Conservation (phyloP, 2,113 vertebrate genomes). For the Plecturocebus donacophilus region DNA sequence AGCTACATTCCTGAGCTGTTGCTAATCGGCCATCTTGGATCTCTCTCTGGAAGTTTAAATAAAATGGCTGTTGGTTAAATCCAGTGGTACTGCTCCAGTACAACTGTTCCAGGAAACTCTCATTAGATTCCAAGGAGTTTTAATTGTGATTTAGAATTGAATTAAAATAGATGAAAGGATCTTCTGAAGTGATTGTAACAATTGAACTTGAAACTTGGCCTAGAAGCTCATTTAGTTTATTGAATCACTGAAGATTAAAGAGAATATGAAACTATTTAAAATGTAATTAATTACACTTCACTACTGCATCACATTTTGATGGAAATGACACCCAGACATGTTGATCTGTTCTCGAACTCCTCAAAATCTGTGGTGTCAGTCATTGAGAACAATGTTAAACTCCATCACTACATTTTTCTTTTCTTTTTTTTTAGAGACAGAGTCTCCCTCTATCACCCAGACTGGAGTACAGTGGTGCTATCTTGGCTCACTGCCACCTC, state of each 20-base stretch:
- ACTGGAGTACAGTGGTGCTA: no score
- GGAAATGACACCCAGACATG: conserved; percentile 33
- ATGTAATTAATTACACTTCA: conserved; percentile 46
- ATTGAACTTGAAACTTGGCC: background rate
- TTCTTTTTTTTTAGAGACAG: no score
- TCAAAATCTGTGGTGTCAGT: background rate
- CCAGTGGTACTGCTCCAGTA: background rate
- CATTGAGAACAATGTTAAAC: background rate
- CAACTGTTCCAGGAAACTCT: background rate
- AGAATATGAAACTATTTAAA: conserved; percentile 14
- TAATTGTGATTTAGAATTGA: conserved; percentile 30
- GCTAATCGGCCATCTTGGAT: no score
- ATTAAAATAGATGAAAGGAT: conserved; percentile 30
- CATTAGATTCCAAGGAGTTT: background rate
- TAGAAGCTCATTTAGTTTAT: background rate
- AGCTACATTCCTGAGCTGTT: no score
- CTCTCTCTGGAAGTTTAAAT: no score
- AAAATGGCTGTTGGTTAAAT: conserved; percentile 39
- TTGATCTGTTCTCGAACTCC: background rate
- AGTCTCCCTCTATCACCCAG: no score
- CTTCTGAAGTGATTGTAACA: background rate
- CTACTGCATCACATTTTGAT: conserved; percentile 14
- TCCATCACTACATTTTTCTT: background rate
- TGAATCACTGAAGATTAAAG: conserved; percentile 31
- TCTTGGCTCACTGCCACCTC: no score